Base-by-base conservation (phyloP, 2,888 invertebrate species). In the Myathropa florea region DNA sequence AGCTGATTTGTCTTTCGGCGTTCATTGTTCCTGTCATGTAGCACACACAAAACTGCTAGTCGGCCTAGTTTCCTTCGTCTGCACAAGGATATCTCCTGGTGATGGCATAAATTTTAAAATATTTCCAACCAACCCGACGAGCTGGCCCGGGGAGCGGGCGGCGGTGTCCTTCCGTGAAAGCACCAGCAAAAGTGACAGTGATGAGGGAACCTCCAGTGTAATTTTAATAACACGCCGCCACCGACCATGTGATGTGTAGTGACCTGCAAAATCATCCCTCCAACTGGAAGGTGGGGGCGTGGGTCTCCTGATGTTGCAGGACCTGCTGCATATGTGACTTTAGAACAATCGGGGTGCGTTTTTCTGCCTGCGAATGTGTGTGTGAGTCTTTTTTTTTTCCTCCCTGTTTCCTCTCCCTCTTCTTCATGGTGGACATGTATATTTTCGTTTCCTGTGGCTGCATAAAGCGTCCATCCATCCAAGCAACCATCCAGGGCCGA, bases 11-110 rank as follows among this genome's bases (percentile, higher is more conserved):
- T 86, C 86, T 86, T 79, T 86, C 23, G 78, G 73, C 78, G 78
- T 86, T 79, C 75, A 86, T 75, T 86, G 86, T 86, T 83, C 71
- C 83, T 86, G 86, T 86, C 86, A 79, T 86, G 86, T 86, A 75
- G 79, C 79, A 83, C 75, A 83, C 46, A 46, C 46, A 18, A 18
- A 46, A 18, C 46, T 83, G 71, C 70, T 65, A 70, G 67, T 86
- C 86, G 86, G 86, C 86, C 86, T 86, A 86, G 86, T 79, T 86
- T 79, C 67, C 72, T 53, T 75, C 46, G 59, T 53, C 59, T 28
- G 7, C 14, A n/a, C 36, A 7, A 64, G 53, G 14, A 39, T 28
- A 9, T 30, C 30, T 30, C 30, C 18, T 53, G 12, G 39, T 68
- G 77, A 36, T 63, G 60, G 57, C 83, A 86, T 86, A 83, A 82